Conservation (phyloP, 2,113 vertebrate species). For the Nipponia nippon region DNA sequence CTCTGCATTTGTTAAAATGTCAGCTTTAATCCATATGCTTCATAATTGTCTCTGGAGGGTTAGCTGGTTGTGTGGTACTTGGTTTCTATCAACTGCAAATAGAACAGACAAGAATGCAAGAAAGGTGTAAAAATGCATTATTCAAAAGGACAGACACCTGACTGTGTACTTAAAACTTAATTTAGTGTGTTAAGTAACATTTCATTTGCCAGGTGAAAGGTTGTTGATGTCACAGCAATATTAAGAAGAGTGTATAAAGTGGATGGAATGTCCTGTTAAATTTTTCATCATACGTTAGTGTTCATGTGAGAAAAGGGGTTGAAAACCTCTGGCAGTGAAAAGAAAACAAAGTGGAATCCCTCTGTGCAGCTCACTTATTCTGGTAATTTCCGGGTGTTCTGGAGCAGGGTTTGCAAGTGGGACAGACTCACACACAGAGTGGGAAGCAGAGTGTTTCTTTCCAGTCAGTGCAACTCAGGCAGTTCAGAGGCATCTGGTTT, state of each 20-base stretch:
- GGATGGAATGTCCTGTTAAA: background rate
- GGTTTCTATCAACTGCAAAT: background rate
- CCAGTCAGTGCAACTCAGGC: background rate
- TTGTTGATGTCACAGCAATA: background rate
- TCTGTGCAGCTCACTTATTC: background rate
- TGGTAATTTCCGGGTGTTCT: background rate
- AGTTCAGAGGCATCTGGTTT: background rate
- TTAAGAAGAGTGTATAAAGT: background rate
- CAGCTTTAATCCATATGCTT: background rate
- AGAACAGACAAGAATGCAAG: background rate
- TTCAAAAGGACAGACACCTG: background rate
- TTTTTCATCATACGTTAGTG: background rate
- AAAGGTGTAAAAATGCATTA: background rate
- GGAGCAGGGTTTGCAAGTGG: background rate
- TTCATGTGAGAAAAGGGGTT: background rate
- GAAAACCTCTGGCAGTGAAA: background rate
- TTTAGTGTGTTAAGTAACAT: background rate
- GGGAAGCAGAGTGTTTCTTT: background rate
- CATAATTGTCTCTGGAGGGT: background rate
- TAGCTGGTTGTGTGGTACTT: background rate
- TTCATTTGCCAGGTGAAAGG: background rate
- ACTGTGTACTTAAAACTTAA: background rate
- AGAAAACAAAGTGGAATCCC: background rate
- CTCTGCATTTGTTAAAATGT: background rate
- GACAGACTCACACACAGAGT: fast-evolving